Evolutionary conservation across 2,113 vertebrate genomes (phyloP).

Genomic region (Piprites chloris): DNA sequence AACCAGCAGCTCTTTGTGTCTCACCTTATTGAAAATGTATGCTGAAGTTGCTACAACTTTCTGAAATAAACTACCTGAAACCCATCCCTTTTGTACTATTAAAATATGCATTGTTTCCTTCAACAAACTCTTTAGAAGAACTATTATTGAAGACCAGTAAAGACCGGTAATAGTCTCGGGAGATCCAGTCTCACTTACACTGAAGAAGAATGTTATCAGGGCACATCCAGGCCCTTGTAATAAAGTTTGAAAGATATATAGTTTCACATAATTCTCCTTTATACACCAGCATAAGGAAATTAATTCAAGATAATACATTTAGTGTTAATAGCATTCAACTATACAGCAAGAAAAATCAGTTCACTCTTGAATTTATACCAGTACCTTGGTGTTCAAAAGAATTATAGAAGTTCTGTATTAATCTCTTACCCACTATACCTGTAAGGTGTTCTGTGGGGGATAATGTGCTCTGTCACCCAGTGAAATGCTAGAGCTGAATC

Average conservation of each 20-base stretch:
- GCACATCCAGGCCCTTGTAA: neutral
- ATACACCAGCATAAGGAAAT: neutral
- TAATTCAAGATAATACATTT: neutral
- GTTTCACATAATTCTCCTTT: neutral
- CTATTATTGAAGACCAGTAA: neutral
- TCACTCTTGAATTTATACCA: neutral
- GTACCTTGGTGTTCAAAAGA: neutral
- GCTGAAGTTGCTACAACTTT: neutral
- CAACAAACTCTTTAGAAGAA: neutral
- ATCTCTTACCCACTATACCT: neutral
- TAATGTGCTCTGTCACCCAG: neutral
- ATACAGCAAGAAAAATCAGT: neutral
- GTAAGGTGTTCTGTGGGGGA: neutral
- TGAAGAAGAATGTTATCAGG: neutral
- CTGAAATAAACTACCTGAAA: neutral
- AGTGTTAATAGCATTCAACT: neutral
- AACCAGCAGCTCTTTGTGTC: neutral
- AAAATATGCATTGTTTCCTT: conserved; percentile 2
- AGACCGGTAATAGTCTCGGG: neutral
- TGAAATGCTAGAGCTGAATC: neutral
- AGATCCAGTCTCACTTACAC: neutral
- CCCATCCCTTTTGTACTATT: neutral
- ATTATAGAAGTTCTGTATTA: neutral
- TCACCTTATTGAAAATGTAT: conserved; percentile 4
- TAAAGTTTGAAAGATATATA: neutral